Evolutionary conservation across 2,888 invertebrate genomes (phyloP).

Genomic region (Conchocele bisecta): DNA sequence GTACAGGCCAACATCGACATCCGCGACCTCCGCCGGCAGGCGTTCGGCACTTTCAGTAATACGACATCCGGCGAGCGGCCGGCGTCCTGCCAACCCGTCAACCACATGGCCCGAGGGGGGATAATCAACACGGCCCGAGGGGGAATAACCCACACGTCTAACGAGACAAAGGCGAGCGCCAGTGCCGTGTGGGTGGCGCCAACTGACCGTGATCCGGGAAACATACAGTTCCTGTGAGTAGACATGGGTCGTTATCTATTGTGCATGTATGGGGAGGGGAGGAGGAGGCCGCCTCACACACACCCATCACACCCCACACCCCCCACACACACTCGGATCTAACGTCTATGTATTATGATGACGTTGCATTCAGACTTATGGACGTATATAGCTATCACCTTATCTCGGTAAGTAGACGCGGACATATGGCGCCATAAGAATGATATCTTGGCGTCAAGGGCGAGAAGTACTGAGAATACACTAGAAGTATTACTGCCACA

Average conservation of each 20-base stretch:
- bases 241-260: not conserved
- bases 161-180: slow-evolving; percentile 10
- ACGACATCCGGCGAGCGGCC: slow-evolving; percentile 30
- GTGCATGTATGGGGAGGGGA: no score
- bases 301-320: no score
- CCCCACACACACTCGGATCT: no score
- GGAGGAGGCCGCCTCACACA: no score
- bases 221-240: slow-evolving; percentile 53
- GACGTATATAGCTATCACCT: no score
- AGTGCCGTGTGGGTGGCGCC: slow-evolving; percentile 49
- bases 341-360: no score
- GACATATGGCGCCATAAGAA: no score
- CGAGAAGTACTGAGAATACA: no score
- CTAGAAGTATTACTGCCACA: no score
- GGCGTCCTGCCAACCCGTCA: slow-evolving; percentile 33
- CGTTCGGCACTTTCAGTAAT: slow-evolving; percentile 40
- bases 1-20: slow-evolving; percentile 43
- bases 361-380: no score
- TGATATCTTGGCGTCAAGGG: no score
- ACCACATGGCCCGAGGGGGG: slow-evolving; percentile 1
- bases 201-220: slow-evolving; percentile 32
- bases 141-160: slow-evolving; percentile 50
- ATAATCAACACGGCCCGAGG: slow-evolving; percentile 10
- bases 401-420: no score
- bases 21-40: slow-evolving; percentile 35